phyloP scores from a whole-genome alignment of 2,888 invertebrate species.

The Scaeva pyrastri region DNA sequence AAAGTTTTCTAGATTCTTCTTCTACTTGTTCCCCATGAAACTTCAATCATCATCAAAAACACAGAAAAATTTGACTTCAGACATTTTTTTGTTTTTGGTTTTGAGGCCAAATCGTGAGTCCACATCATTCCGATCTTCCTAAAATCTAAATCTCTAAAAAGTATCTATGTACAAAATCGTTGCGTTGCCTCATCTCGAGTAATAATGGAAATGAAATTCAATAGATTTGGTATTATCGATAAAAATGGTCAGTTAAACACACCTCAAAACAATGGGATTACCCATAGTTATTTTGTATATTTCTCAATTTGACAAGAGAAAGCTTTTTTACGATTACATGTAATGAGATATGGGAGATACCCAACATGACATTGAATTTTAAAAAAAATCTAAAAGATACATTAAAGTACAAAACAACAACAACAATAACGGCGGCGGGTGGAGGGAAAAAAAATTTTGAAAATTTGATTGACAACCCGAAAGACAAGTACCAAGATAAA shows the following conservation, averaged over 20 bases:
- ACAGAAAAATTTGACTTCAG: constrained; percentile 26
- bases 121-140: constrained; percentile 10
- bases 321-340: constrained; percentile 48
- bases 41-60: constrained; percentile 58
- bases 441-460: constrained; percentile 4
- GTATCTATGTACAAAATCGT: too few species aligned
- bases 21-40: background rate
- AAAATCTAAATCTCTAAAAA: background rate
- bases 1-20: constrained; percentile 20
- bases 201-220: background rate
- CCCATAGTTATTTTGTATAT: constrained; percentile 32
- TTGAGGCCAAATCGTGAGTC: constrained; percentile 62
- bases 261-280: constrained; percentile 44
- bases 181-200: background rate
- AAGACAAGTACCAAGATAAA: constrained; percentile 73
- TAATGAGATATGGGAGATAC: constrained; percentile 43
- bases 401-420: background rate
- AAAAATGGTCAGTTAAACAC: constrained; percentile 50
- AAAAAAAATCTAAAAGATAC: background rate
- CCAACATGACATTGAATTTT: constrained; percentile 15
- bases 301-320: constrained; percentile 44
- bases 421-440: background rate
- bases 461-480: constrained; percentile 71
- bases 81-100: constrained; percentile 40
- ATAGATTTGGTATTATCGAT: constrained; percentile 46